Evolutionary conservation across 1,140 invertebrate species (phyloP).

Genomic region (Spodoptera frugiperda): DNA sequence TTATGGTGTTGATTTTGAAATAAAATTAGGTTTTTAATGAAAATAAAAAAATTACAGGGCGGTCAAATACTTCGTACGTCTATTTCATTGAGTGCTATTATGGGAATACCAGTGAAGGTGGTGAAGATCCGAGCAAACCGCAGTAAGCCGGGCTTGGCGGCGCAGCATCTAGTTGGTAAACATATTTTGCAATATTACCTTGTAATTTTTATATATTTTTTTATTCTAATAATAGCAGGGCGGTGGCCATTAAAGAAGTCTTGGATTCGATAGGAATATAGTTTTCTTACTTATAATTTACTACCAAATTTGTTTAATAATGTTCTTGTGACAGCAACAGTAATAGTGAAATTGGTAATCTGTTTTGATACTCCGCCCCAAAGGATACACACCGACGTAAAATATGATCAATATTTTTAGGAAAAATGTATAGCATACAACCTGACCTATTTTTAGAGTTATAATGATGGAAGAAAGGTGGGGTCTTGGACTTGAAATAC

Average conservation of each 20-base stretch:
- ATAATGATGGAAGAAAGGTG: too few relatives aligned
- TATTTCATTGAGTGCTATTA: constrained; percentile 91
- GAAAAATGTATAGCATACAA: too few relatives aligned
- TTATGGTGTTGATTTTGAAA: constrained; percentile 32
- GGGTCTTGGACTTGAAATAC: too few relatives aligned
- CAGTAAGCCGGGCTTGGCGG: constrained; percentile 92
- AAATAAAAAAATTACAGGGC: constrained; percentile 87
- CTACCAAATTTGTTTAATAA: too few relatives aligned
- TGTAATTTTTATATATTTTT: not conserved
- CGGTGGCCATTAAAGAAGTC: not conserved
- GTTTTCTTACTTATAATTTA: too few relatives aligned
- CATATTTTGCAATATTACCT: not conserved
- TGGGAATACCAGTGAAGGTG: constrained; percentile 90
- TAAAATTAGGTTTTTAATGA: constrained; percentile 17
- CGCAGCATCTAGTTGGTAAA: constrained; percentile 94
- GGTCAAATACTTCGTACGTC: constrained; percentile 95
- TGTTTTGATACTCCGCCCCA: too few relatives aligned
- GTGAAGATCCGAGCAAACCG: constrained; percentile 93
- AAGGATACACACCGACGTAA: too few relatives aligned
- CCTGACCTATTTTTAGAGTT: too few relatives aligned
- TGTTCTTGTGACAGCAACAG: too few relatives aligned
- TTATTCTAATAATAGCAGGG: not conserved
- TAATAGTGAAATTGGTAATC: too few relatives aligned
- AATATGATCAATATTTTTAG: too few relatives aligned
- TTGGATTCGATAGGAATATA: too few relatives aligned